Evolutionary conservation across 2,113 vertebrate genomes (phyloP).

Genomic region (Alligator mississippiensis): DNA sequence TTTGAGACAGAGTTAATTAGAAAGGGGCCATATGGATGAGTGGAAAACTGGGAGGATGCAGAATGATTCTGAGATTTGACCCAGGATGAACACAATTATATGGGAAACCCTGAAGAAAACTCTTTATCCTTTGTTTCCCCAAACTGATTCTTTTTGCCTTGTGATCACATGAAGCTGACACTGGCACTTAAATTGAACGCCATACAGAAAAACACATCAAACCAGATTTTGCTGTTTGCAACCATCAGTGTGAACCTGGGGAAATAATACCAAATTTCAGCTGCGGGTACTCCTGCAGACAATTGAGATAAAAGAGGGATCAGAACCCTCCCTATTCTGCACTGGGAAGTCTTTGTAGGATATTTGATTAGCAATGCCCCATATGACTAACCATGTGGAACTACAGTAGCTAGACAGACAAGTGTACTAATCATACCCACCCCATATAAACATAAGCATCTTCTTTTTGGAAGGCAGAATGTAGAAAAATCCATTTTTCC

Average conservation of each 20-base stretch:
- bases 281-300: neutral
- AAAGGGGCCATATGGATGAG: neutral
- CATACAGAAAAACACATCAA: neutral
- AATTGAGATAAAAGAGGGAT: neutral
- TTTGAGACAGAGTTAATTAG: neutral
- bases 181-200: neutral
- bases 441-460: neutral
- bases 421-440: neutral
- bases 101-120: neutral
- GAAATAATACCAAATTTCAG: neutral
- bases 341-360: neutral
- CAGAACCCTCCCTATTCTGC: neutral
- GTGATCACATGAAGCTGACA: neutral
- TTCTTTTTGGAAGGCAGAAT: too few species aligned
- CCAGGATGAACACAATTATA: neutral
- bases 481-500: too few species aligned
- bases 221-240: neutral
- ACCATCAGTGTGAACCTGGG: neutral
- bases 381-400: neutral
- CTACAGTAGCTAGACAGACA: neutral
- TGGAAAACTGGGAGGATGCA: neutral
- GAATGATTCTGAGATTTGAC: neutral
- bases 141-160: neutral
- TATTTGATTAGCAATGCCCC: neutral
- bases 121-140: neutral